Evolutionary conservation across 2,888 invertebrate genomes (phyloP), one percentile per base, ranked within the genome.

Genomic region (Lithophane ornitopus): DNA sequence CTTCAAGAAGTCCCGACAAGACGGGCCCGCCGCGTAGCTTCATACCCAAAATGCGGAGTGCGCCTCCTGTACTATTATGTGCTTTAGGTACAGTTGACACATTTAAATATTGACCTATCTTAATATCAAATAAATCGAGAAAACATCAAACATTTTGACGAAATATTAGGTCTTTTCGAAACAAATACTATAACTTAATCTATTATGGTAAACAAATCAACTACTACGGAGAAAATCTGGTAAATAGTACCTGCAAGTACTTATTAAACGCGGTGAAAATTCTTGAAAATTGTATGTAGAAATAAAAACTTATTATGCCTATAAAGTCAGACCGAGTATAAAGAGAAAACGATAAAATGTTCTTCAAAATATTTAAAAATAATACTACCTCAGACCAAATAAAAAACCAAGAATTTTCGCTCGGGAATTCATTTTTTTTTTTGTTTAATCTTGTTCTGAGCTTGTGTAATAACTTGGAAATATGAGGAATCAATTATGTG

Each of bases 121-220:
- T 72, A 78, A 78, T 66, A 61, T 79, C 61, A 41, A 78, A 61
- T 49, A 44, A 78, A 65, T 71, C 22, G 12, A 22, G 12, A 62
- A 68, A 14, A 26, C 22, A 62, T 39, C 0, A 58, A 58, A 58
- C 0, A 65, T 46, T 28, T 39, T 39, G 44, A 61, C 4, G 22
- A 68, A 63, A 76, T 66, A 65, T 72, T 71, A 54, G n/a, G 19
- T 54, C 0, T 44, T 52, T 70, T 46, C 26, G 14, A 49, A 70
- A 66, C 34, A 69, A 44, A 70, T 52, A 73, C 22, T 39, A 39
- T 44, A 70, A 52, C 61, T 80, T 75, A 75, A 62, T 70, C 39
- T 54, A 70, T 41, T 49, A 69, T 65, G 62, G 68, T 71, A 54
- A 63, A 80, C 28, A 58, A 59, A 59, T 44, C 56, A 49, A 68